Base-by-base conservation (phyloP, 2,888 invertebrate species). In the Dryomyza anilis region DNA sequence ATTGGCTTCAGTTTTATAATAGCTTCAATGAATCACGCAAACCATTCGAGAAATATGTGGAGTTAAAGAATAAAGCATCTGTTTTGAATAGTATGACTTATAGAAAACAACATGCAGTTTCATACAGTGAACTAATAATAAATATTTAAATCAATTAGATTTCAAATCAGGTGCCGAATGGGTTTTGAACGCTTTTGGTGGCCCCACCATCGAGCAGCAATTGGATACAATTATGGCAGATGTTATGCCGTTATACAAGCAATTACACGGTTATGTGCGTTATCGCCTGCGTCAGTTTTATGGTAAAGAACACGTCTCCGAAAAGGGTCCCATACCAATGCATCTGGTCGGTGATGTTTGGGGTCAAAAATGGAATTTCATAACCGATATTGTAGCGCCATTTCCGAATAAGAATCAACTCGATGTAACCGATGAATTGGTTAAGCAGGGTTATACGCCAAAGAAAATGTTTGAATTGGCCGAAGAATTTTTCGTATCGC, bases 1-100 rank as follows among this genome's bases (percentile, higher is more conserved):
- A 89, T 2, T 96, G 95, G 95, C 81, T 87, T 6, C 87, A 91
- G 72, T 96, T 94, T 93, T 87, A 95, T 70, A 88, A 91, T 67
- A 0, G 92, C 91, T 0, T 87, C 90, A 2, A 86, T 86, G 57
- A 86, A 89, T 27, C 85, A 87, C 14, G 79, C 85, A 2, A 85
- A 88, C 74, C 92, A 88, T 76, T 85, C 86, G 86, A 88, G 16
- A 86, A 88, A 69, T 92, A 92, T 75, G 88, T 91, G 0, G 82
- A 85, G 25, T 76, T 92, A n/a, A 86, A 86, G 65, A 89, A 89
- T 68, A 90, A 91, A 78, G 90, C 90, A 2, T 90, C 92, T 0
- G 84, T 85, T 74, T 82, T 91, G 55, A 92, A 92, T 77, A 87
- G 90, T 89, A 76, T 82, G 83, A n/a, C n/a, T n/a, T n/a, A n/a